A percentile compares a stretch with the other conserved stretches of the same genome.
These are phyloP conservation scores for Xestia xanthographa DNA, from an alignment of 2,888 invertebrate species.

Conservation along the genomic window DNA sequence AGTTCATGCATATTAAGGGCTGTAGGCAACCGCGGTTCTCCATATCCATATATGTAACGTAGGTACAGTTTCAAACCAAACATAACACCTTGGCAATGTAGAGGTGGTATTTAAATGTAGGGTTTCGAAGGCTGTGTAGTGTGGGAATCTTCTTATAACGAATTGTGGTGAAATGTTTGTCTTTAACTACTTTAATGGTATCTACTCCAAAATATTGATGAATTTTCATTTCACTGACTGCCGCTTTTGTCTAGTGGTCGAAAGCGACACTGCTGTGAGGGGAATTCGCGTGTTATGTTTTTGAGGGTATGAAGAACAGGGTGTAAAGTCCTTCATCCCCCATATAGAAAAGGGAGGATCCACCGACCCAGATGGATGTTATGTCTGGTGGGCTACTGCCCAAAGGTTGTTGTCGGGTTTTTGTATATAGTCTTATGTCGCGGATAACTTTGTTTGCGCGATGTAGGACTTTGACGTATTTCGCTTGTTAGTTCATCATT, in stretches of 20 bases:
- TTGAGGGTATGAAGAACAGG: too few relatives aligned
- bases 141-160: slow-evolving; percentile 9
- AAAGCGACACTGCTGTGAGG: background rate
- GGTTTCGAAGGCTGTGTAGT: background rate
- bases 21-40: slow-evolving; percentile 74
- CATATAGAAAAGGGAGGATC: too few relatives aligned
- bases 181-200: background rate
- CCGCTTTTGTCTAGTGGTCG: background rate
- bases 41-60: slow-evolving; percentile 77
- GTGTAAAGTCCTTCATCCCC: too few relatives aligned
- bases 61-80: slow-evolving; percentile 56
- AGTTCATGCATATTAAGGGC: slow-evolving; percentile 84
- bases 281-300: too few relatives aligned
- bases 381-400: too few relatives aligned
- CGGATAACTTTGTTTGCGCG: too few relatives aligned
- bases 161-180: slow-evolving; percentile 15
- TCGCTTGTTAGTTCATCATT: too few relatives aligned
- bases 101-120: slow-evolving; percentile 24
- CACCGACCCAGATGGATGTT: too few relatives aligned
- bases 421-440: too few relatives aligned
- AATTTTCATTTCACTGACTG: background rate
- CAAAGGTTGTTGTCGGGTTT: too few relatives aligned
- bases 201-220: background rate
- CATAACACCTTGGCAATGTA: slow-evolving; percentile 54
- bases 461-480: too few relatives aligned